Evolutionary conservation across 2,797 vertebrate genomes (phyloP).

Genomic region (Micropoecilia bifurca): DNA sequence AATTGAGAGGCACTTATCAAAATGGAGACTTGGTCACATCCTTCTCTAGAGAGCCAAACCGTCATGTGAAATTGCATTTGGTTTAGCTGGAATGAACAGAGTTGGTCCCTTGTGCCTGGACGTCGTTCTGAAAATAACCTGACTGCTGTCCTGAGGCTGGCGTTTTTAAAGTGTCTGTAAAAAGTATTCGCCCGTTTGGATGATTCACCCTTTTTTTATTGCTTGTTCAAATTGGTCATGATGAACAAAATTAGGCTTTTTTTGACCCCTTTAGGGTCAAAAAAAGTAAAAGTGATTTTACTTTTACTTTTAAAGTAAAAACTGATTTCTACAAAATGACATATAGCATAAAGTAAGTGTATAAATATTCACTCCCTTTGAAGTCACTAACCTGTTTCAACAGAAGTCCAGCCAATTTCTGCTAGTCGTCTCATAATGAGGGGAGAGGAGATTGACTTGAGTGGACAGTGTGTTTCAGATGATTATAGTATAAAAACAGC

Average conservation of each 20-base stretch:
- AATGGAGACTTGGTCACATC: conserved; percentile 22
- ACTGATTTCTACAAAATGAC: not conserved
- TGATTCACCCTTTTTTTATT: not conserved
- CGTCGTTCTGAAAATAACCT: conserved; percentile 36
- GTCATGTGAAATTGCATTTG: conserved; percentile 33
- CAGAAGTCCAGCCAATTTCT: not conserved
- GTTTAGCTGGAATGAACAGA: conserved; percentile 32
- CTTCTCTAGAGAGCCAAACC: conserved; percentile 5
- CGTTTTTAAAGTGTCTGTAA: not conserved
- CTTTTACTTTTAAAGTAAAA: too few relatives aligned
- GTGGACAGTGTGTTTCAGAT: not conserved
- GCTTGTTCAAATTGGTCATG: not conserved
- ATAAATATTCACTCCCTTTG: not conserved
- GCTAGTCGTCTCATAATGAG: not conserved
- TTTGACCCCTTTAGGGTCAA: too few relatives aligned
- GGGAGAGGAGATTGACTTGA: not conserved
- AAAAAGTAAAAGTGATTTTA: too few relatives aligned
- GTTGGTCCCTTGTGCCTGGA: conserved; percentile 9
- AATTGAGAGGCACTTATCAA: conserved; percentile 29
- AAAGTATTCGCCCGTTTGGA: not conserved
- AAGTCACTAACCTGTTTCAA: not conserved
- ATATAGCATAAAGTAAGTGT: not conserved
- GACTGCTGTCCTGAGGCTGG: not conserved
- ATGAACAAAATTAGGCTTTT: not conserved
- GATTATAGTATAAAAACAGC: too few relatives aligned